Evolutionary conservation across 2,797 vertebrate genomes (phyloP).

Genomic region (Enteromius fasciolatus): DNA sequence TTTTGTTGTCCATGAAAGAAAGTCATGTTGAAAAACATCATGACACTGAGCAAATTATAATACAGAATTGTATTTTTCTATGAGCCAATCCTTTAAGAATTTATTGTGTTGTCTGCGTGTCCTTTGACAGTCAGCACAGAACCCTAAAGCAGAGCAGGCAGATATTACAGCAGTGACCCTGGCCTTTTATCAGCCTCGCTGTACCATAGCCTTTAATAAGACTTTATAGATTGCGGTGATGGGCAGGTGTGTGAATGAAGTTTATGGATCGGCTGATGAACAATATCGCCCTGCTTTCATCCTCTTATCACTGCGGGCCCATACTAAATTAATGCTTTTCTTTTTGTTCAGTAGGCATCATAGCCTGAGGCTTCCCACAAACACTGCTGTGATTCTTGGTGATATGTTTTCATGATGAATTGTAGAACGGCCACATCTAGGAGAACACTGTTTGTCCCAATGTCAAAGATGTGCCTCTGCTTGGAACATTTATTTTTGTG

Average conservation of each 20-base stretch:
- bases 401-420: constrained; percentile 67
- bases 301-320: constrained; percentile 65
- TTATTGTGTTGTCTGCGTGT: constrained; percentile 39
- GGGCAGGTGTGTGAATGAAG: constrained; percentile 53
- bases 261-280: constrained; percentile 77
- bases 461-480: constrained; percentile 65
- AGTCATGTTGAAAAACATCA: not conserved
- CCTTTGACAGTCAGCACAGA: constrained; percentile 59
- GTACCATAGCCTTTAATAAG: constrained; percentile 72
- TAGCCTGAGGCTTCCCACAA: constrained; percentile 59
- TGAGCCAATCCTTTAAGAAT: not conserved
- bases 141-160: constrained; percentile 65
- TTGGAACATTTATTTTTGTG: constrained; percentile 68
- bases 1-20: not conserved
- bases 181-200: constrained; percentile 57
- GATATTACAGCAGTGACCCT: constrained; percentile 61
- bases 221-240: constrained; percentile 72
- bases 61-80: not conserved
- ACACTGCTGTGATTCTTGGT: constrained; percentile 46
- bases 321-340: constrained; percentile 64
- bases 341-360: constrained; percentile 59
- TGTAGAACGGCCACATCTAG: constrained; percentile 60
- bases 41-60: not conserved
- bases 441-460: constrained; percentile 64
- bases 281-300: constrained; percentile 65